phyloP scores from a whole-genome alignment of 2,113 vertebrate genomes.

The Anas platyrhynchos region DNA sequence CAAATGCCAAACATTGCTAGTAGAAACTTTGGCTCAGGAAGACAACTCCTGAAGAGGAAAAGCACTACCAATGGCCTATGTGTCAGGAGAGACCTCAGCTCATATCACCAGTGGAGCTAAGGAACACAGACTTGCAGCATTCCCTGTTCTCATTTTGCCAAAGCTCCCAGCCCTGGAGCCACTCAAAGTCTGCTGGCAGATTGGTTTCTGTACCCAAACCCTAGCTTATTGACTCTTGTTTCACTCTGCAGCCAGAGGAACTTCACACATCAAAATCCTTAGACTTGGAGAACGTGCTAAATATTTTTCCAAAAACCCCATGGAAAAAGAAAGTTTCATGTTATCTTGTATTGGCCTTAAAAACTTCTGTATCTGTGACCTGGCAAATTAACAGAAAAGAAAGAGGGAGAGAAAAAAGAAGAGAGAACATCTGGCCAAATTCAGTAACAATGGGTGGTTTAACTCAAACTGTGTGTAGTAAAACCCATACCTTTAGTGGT shows the following conservation, averaged over 20 bases:
- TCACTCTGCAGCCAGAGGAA: neutral
- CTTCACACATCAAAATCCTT: neutral
- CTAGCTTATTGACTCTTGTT: neutral
- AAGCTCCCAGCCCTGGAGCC: neutral
- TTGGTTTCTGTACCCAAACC: neutral
- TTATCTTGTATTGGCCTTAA: neutral
- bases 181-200: neutral
- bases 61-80: neutral
- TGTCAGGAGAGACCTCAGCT: rapidly evolving
- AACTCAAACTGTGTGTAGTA: neutral
- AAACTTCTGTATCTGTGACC: neutral
- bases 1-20: neutral
- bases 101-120: neutral
- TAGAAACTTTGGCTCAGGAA: neutral
- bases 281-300: neutral
- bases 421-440: neutral
- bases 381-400: neutral
- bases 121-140: neutral
- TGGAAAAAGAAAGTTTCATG: neutral
- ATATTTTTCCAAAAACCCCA: neutral
- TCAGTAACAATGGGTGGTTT: neutral
- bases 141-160: neutral
- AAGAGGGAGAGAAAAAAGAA: neutral
- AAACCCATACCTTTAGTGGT: constrained; percentile 83
- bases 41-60: neutral